Evolutionary conservation across 2,797 vertebrate species (phyloP).

Genomic region (Peromyscus aztecus): DNA sequence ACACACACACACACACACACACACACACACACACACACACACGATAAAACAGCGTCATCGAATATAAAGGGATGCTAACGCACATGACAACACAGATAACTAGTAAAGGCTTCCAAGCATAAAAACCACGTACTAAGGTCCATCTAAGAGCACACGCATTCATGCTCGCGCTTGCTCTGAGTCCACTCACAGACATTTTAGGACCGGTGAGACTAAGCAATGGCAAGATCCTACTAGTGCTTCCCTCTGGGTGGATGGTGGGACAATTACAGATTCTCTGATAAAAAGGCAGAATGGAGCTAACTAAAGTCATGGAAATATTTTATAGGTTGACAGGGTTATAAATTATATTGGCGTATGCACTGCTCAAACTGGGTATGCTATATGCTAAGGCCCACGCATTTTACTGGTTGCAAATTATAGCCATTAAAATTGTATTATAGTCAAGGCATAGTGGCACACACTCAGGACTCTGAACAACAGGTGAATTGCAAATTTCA

Average conservation of each 20-base stretch:
- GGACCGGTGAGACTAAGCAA: not conserved
- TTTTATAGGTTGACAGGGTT: not conserved
- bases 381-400: not conserved
- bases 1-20: too few species aligned
- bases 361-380: slow-evolving; percentile 43
- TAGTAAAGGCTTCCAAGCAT: not conserved
- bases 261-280: not conserved
- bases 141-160: not conserved
- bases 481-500: not conserved
- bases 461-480: too few species aligned
- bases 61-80: not conserved
- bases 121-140: not conserved
- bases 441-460: too few species aligned
- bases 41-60: not conserved
- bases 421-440: slow-evolving; percentile 33
- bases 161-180: not conserved
- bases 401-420: slow-evolving; percentile 21
- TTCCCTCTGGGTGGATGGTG: not conserved
- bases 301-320: not conserved
- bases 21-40: too few species aligned
- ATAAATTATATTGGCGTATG: not conserved
- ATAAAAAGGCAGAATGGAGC: not conserved
- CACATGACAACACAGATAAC: not conserved
- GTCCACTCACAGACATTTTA: not conserved
- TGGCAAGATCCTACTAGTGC: not conserved